Conservation (phyloP, 2,797 vertebrate genomes). For the Limnodromus scolopaceus region DNA sequence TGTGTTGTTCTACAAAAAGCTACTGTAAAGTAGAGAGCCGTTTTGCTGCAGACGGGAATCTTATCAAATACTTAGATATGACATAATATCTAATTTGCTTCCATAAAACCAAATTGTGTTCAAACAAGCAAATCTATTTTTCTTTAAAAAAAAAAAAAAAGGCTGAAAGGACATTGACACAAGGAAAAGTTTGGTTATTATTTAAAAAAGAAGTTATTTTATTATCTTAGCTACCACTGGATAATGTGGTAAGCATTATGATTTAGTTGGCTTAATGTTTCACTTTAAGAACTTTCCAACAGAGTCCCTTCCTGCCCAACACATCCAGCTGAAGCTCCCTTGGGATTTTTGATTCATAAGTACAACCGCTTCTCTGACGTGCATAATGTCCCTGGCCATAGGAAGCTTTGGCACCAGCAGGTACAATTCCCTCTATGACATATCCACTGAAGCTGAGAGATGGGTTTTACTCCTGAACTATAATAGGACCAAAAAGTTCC, state of each 20-base stretch:
- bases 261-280: conserved; percentile 2
- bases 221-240: background rate
- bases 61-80: background rate
- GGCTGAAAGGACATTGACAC: background rate
- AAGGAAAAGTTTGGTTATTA: background rate
- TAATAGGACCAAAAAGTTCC: background rate
- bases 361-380: background rate
- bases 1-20: background rate
- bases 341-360: conserved; percentile 5
- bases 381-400: background rate
- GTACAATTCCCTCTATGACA: background rate
- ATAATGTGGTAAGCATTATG: background rate
- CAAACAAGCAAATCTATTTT: background rate
- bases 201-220: background rate
- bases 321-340: background rate
- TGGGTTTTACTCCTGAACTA: background rate
- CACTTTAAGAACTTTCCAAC: background rate
- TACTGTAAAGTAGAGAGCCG: background rate
- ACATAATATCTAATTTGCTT: background rate
- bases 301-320: background rate
- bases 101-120: background rate
- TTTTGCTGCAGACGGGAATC: background rate
- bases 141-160: background rate
- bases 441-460: background rate
- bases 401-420: background rate